Base-by-base conservation (phyloP, 1,140 invertebrate genomes). In the Nixonia krombeini region DNA sequence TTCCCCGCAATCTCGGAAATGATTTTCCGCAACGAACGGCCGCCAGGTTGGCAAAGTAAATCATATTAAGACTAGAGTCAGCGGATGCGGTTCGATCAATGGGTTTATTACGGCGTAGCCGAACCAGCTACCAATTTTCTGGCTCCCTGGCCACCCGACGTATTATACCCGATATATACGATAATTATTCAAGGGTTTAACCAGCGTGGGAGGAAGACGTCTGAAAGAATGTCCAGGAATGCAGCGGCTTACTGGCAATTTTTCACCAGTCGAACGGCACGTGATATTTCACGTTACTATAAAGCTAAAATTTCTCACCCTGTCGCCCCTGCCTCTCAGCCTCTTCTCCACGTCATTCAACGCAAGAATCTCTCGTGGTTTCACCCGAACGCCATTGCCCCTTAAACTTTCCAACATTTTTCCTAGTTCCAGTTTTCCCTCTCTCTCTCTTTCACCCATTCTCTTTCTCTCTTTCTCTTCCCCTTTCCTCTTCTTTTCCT, bases 101-200 rank as follows among this genome's bases (percentile, higher is more conserved):
- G 50, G 45, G 51, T 55, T 59, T 67, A 67, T 67, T 67, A 58
- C 64, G 15, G 31, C 31, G 45, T 67, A 67, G 76, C 78, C 67
- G 73, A 80, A 71, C 63, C 64, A 64, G 72, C 78, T 76, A n/a
- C 75, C 79, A 83, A 84, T 84, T 84, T 84, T 84, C 82, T 80
- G 73, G 78, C 52, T 83, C 76, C 73, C 61, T 80, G 77, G 47
- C 45, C 70, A 58, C 55, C 51, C 62, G 63, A 59, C 74, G 73
- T 72, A 73, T 71, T 67, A 73, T 17, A 31, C 26, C 44, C 71
- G 51, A 79, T 80, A 75, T 78, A 76, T 75, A 56, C 65, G 62
- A 75, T 79, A 84, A 84, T 83, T 84, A 83, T 82, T 79, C 79
- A 75, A 74, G 73, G 81, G 69, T 75, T 81, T 75, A 73, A 51